Percentiles rank a stretch among this genome's conserved stretches.
phyloP scores from a whole-genome alignment of 2,888 invertebrate species.

The Metallyticus violacea region DNA sequence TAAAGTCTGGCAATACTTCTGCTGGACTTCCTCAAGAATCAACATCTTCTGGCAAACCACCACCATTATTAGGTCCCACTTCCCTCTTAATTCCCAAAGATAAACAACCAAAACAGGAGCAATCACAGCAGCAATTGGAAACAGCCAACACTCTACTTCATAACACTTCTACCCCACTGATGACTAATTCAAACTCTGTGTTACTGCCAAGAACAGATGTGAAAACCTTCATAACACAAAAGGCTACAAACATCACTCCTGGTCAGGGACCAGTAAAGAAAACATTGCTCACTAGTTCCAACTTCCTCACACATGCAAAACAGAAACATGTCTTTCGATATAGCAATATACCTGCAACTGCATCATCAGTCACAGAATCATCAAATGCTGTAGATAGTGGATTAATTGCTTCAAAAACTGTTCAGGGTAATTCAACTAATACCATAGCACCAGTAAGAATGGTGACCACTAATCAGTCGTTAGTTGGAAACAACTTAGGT shows the following conservation, averaged over 20 bases:
- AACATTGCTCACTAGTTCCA: neutral
- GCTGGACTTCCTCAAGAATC: neutral
- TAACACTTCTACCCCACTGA: neutral
- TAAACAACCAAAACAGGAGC: neutral
- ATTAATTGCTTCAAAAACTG: neutral
- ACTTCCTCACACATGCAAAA: neutral
- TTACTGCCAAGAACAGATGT: neutral
- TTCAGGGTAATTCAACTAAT: neutral
- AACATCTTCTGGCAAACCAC: neutral
- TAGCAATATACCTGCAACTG: neutral
- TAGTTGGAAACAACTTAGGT: neutral
- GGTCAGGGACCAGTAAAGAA: neutral
- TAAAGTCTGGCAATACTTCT: neutral
- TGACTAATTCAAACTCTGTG: neutral
- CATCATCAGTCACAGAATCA: neutral
- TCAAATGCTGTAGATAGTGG: neutral
- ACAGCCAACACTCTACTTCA: neutral
- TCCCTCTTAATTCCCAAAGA: neutral
- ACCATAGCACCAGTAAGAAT: neutral
- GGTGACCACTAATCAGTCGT: neutral
- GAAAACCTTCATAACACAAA: neutral
- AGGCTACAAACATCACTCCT: neutral
- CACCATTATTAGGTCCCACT: neutral
- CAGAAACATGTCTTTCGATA: neutral
- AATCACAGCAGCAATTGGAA: neutral